Evolutionary conservation across 2,113 vertebrate species (phyloP).

Genomic region (Oxyruncus cristatus): DNA sequence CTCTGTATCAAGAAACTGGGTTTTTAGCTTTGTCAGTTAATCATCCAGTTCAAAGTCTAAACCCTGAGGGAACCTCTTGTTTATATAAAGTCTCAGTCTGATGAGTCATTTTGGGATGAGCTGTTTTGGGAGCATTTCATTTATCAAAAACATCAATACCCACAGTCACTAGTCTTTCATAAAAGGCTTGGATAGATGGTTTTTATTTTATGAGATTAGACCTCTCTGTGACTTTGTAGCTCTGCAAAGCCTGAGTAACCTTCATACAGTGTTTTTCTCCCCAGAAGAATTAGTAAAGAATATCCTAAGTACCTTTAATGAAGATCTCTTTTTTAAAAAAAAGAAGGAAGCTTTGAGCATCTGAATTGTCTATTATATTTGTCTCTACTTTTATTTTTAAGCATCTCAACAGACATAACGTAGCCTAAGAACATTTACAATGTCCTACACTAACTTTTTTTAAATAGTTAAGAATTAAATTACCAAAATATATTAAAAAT

Average conservation of each 20-base stretch:
- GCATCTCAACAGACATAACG: not conserved
- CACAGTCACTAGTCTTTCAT: not conserved
- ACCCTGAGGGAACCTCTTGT: constrained; percentile 12
- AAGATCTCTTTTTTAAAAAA: not conserved
- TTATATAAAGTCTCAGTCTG: constrained; percentile 20
- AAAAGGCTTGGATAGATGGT: not conserved
- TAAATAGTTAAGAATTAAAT: not conserved
- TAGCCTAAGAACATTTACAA: not conserved
- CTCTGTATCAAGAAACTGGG: not conserved
- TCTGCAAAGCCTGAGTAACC: not conserved
- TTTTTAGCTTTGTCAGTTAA: constrained; percentile 40
- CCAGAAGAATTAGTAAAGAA: not conserved
- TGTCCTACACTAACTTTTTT: not conserved
- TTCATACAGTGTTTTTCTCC: not conserved
- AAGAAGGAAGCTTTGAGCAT: not conserved
- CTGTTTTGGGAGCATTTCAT: constrained; percentile 25
- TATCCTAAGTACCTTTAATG: not conserved
- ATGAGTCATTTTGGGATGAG: constrained; percentile 27
- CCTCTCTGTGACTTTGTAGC: not conserved
- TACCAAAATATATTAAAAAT: not conserved
- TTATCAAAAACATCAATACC: constrained; percentile 43
- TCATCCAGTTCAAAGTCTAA: constrained; percentile 17
- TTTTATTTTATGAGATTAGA: constrained; percentile 3
- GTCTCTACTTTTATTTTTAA: not conserved
- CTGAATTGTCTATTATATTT: not conserved